Percentiles rank a stretch among this genome's conserved stretches.
Evolutionary conservation across 2,797 vertebrate genomes (phyloP).

Genomic region (Pogonophryne albipinna): DNA sequence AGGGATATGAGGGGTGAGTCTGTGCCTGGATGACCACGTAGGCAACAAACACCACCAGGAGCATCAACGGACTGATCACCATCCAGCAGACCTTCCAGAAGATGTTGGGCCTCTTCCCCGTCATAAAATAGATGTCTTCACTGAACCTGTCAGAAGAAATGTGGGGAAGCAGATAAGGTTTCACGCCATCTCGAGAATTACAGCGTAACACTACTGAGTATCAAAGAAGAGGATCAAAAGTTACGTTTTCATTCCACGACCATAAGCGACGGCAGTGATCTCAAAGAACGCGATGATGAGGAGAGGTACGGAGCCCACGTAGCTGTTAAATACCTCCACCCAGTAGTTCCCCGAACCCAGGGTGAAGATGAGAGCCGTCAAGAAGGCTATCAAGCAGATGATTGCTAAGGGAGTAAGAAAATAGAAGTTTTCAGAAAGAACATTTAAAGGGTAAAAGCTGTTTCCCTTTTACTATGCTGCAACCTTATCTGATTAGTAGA

Average conservation of each 20-base stretch:
- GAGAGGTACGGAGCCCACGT: conserved; percentile 88
- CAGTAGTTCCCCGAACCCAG: conserved; percentile 93
- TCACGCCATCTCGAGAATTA: background rate
- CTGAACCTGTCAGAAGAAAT: conserved; percentile 85
- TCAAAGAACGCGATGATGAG: conserved; percentile 92
- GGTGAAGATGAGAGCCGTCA: conserved; percentile 86
- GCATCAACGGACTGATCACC: conserved; percentile 89
- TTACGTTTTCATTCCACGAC: conserved; percentile 90
- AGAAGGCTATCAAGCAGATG: conserved; percentile 84
- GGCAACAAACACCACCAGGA: conserved; percentile 85
- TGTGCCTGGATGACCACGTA: conserved; percentile 84
- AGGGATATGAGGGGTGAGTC: conserved; percentile 75
- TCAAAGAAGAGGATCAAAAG: background rate
- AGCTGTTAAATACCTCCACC: conserved; percentile 92
- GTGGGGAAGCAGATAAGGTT: background rate
- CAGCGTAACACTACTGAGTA: background rate
- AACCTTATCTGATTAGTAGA: background rate
- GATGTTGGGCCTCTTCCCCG: conserved; percentile 84
- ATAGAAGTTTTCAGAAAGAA: background rate
- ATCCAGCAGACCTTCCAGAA: conserved; percentile 91
- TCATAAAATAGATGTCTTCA: conserved; percentile 91
- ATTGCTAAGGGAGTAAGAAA: conserved; percentile 72
- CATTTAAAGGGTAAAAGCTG: background rate
- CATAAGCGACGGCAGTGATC: conserved; percentile 80
- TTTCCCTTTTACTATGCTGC: fast-evolving